Conservation (phyloP, 2,113 vertebrate species). For the Mesocricetus auratus region DNA sequence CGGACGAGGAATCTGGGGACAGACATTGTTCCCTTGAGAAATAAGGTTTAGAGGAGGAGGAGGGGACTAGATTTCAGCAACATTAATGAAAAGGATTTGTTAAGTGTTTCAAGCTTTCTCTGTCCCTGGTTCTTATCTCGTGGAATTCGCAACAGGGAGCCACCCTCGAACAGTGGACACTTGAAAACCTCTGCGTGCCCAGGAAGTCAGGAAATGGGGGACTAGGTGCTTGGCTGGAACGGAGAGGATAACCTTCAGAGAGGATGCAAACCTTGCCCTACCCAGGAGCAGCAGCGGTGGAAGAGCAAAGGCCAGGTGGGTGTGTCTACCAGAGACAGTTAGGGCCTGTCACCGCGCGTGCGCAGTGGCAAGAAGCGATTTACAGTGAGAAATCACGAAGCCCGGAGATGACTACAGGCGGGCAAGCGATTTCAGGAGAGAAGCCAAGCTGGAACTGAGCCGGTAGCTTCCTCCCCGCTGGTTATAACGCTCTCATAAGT, state of each 20-base stretch:
- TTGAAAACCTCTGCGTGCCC: background rate
- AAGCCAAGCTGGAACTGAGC: background rate
- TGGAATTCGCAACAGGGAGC: background rate
- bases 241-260: background rate
- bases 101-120: background rate
- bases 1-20: background rate
- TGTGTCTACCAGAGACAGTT: background rate
- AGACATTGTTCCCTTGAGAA: background rate
- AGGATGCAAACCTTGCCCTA: background rate
- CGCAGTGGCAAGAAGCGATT: background rate
- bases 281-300: too few species aligned
- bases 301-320: background rate
- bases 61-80: background rate
- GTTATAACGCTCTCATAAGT: background rate
- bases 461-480: background rate
- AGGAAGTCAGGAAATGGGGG: background rate
- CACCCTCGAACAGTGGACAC: background rate
- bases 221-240: fast-evolving
- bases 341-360: background rate
- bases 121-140: background rate
- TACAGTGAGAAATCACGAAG: background rate
- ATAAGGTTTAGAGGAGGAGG: background rate
- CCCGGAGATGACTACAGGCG: too few species aligned
- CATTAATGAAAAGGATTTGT: background rate
- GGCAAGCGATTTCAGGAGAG: background rate